Evolutionary conservation across 1,140 invertebrate genomes (phyloP), one percentile per base, ranked within the genome.

Genomic region (Tetragnatha versicolor): DNA sequence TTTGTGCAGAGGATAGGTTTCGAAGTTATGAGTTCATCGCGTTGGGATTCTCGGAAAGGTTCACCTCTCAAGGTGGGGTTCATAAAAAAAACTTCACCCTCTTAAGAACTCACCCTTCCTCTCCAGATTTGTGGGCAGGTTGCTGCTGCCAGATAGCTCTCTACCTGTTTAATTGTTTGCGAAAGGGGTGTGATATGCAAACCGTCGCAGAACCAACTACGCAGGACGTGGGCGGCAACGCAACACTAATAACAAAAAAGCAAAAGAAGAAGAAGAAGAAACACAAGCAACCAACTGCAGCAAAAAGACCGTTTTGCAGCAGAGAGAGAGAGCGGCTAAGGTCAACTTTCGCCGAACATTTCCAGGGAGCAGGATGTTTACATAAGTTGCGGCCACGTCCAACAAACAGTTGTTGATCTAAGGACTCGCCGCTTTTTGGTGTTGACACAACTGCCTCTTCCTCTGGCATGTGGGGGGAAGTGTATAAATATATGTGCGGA

Each of bases 381-480:
- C 73, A 77, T 77, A 77, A 77, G 73, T 77, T 77, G 73, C 73
- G 73, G 73, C 73, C 73, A 77, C 73, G 73, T 77, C 73, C 73
- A 77, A 77, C 73, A 77, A 77, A 77, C 73, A 77, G 73, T 77
- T 77, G 73, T 77, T 77, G 73, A 77, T 77, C 73, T 77, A 77
- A 77, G 73, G 61, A 77, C 60, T 53, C 33, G 60, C 73, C 60
- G 60, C 47, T 73, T 73, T 73, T 47, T 20, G 22, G 5, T 77
- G 73, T 77, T 77, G 73, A 77, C 73, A 53, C 73, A 77, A 77
- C 73, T 77, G 73, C 73, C 61, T 66, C 49, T 61, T 53, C 55
- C 69, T 73, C 22, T 60, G 14, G 14, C n/a, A 9, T 27, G 70
- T 53, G 53, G 55, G 55, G 14, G 51, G 69, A 55, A 29, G 39